Evolutionary conservation across 2,888 invertebrate species (phyloP), one percentile per base, ranked within the genome.

Genomic region (Oscheius sp.): DNA sequence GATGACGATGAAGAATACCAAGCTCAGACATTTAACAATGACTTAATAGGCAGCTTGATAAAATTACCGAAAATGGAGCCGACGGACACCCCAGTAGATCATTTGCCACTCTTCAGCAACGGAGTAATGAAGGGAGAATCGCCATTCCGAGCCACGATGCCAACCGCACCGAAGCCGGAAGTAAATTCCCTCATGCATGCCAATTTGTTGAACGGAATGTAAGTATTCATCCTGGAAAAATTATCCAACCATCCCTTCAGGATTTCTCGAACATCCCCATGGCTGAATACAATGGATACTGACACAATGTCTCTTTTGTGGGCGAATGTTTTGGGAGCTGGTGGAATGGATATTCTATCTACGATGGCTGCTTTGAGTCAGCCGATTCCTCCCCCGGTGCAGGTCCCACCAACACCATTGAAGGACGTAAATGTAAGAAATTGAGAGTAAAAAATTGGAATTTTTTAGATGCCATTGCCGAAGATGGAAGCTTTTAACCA

Each of bases 1-100:
- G 75, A 75, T 30, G 73, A 75, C 14, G 76, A 76, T 32, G 72
- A 76, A 38, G 73, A 73, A 5, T 72, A 74, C 61, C 65, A 68
- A 41, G 70, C 66, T 14, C 70, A 66, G 12, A 70, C 65, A 17
- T 68, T 72, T 49, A 67, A 69, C 41, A 36, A 67, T 33, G 54
- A 70, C 30, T 26, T 68, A 22, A 61, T 67, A 14, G 44, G 47
- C 38, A 44, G 47, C 20, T n/a, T 67, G 1, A 56, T 73, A 51
- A 73, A 73, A 59, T 20, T 68, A 28, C 73, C 73, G 20, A 70
- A 70, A 32, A 45, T 67, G 36, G 70, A 70, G n/a, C 45, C 56
- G 2, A 36, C 28, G 4, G 66, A 67, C n/a, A 9, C 28, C 17
- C 65, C 68, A 9, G 62, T 67, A 36, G 70, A 59, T 36, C 33